phyloP scores from a whole-genome alignment of 2,888 invertebrate species.

The Tineola bisselliella region DNA sequence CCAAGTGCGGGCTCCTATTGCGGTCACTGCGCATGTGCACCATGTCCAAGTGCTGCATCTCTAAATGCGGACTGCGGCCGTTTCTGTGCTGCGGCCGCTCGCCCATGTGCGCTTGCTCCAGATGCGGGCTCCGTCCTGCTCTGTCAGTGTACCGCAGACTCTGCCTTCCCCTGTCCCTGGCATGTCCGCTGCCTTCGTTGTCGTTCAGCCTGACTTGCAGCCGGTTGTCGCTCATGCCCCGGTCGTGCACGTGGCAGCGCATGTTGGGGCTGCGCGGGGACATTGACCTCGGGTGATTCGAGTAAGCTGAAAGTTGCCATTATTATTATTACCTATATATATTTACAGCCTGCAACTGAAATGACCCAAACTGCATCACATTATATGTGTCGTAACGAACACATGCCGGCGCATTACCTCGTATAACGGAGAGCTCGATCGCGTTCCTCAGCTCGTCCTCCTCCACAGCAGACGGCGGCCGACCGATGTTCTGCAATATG shows the following conservation, averaged over 20 bases:
- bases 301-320: neutral
- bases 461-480: slow-evolving; percentile 19
- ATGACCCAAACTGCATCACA: too few relatives aligned
- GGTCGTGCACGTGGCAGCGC: neutral
- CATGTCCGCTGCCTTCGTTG: neutral
- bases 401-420: too few relatives aligned
- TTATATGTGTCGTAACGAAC: too few relatives aligned
- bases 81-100: neutral
- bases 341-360: too few relatives aligned
- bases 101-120: neutral
- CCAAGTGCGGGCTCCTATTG: neutral
- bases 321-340: too few relatives aligned
- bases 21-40: neutral
- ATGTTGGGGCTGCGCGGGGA: neutral
- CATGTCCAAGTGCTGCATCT: neutral
- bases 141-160: neutral
- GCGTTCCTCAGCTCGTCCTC: slow-evolving; percentile 46
- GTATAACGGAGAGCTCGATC: slow-evolving; percentile 45
- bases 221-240: neutral
- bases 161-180: neutral
- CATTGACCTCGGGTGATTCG: neutral
- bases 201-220: too few relatives aligned
- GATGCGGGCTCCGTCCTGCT: neutral
- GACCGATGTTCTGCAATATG: neutral
- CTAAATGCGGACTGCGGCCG: neutral